These are phyloP conservation scores for Eurystomus gularis DNA, from an alignment of 2,113 vertebrate genomes.

Conservation along the genomic window DNA sequence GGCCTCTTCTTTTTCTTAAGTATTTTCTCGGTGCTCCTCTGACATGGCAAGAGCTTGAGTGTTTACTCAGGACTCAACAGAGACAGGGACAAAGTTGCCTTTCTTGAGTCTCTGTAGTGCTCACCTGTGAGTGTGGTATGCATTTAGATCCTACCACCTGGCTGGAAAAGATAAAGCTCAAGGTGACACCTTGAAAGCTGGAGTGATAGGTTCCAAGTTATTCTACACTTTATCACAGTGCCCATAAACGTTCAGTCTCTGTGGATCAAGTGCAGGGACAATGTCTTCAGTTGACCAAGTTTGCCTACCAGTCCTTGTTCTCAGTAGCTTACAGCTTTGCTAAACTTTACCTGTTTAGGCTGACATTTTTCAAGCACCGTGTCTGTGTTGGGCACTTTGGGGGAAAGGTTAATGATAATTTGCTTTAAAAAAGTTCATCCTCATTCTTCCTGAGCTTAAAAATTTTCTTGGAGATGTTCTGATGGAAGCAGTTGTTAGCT, in stretches of 20 bases:
- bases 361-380: not conserved
- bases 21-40: not conserved
- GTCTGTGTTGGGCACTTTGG: not conserved
- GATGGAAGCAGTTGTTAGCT: not conserved
- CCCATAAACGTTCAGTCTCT: accelerated
- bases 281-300: not conserved
- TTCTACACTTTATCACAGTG: not conserved
- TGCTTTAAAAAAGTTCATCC: not conserved
- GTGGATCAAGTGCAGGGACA: not conserved
- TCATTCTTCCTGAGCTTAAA: not conserved
- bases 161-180: not conserved
- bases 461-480: not conserved
- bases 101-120: not conserved
- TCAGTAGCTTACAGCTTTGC: not conserved
- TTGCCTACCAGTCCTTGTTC: not conserved
- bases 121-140: not conserved
- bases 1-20: not conserved
- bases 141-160: not conserved
- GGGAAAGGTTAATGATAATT: not conserved
- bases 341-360: not conserved
- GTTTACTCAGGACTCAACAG: not conserved
- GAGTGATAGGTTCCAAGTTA: not conserved
- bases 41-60: not conserved
- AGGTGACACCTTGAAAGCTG: not conserved
- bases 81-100: not conserved